Evolutionary conservation across 2,888 invertebrate species (phyloP).

Genomic region (Stomorhina lunata): DNA sequence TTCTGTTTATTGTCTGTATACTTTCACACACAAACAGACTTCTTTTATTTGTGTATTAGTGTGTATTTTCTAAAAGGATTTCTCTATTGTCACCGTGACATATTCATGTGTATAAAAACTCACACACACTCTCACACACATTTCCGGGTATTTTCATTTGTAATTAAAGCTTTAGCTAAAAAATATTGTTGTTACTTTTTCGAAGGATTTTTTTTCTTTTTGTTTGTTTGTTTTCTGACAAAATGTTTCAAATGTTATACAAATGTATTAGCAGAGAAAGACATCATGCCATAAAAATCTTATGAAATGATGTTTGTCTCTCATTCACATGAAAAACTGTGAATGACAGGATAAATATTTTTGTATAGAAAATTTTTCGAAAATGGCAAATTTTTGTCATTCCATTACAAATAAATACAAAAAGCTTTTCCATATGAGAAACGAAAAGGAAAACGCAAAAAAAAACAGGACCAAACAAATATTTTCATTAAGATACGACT

Average conservation of each 20-base stretch:
- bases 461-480: constrained; percentile 12
- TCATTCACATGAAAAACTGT: constrained; percentile 22
- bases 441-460: constrained; percentile 6
- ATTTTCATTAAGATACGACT: constrained; percentile 58
- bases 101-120: constrained; percentile 30
- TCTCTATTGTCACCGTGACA: constrained; percentile 60
- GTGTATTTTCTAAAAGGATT: constrained; percentile 39
- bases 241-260: constrained; percentile 54
- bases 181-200: not conserved
- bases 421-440: not conserved
- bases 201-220: not conserved
- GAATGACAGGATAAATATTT: constrained; percentile 57
- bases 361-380: not conserved
- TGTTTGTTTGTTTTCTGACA: constrained; percentile 21
- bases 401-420: constrained; percentile 38
- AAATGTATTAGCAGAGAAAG: constrained; percentile 50
- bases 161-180: constrained; percentile 74
- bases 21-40: not conserved
- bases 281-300: not conserved
- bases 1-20: constrained; percentile 44
- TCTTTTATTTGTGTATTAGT: not conserved
- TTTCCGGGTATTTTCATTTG: constrained; percentile 75
- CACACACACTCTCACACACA: constrained; percentile 38
- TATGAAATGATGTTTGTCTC: not conserved
- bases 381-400: not conserved